Evolutionary conservation across 2,797 vertebrate species (phyloP).

Genomic region (Hafferia zeledoni): DNA sequence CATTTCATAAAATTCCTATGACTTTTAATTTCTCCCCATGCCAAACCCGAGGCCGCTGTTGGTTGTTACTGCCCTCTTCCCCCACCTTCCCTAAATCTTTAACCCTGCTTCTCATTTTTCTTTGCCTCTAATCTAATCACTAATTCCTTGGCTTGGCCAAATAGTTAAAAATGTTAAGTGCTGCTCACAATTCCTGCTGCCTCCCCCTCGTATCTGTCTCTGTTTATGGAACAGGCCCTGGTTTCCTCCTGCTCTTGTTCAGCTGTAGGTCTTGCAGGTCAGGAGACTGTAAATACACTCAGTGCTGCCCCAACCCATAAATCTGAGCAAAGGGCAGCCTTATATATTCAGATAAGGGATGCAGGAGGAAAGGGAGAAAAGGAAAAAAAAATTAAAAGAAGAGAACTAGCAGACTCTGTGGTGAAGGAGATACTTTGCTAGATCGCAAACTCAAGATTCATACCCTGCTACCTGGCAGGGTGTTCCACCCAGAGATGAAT

Average conservation of each 20-base stretch:
- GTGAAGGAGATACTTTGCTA: not conserved
- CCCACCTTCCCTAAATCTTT: constrained; percentile 2
- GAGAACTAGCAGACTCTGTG: constrained; percentile 4
- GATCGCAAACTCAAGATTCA: not conserved
- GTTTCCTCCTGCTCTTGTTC: constrained; percentile 82
- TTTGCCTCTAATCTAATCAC: constrained; percentile 78
- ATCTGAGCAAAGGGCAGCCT: constrained; percentile 85
- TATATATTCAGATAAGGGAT: constrained; percentile 82
- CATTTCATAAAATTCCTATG: constrained; percentile 33
- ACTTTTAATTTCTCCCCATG: constrained; percentile 30
- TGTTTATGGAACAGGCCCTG: constrained; percentile 82
- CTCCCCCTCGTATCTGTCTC: constrained; percentile 81
- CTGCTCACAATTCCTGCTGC: constrained; percentile 72
- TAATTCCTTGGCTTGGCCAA: constrained; percentile 77
- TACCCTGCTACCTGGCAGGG: not conserved
- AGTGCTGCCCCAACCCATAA: constrained; percentile 86
- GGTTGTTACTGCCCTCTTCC: not conserved
- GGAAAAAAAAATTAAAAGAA: not conserved
- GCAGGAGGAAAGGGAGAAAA: not conserved
- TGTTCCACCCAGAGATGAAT: not conserved
- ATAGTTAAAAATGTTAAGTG: constrained; percentile 83
- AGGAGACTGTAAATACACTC: constrained; percentile 98
- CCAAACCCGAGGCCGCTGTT: not conserved
- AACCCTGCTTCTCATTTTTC: constrained; percentile 49
- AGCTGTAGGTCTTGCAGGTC: constrained; percentile 89